phyloP scores from a whole-genome alignment of 2,888 invertebrate genomes.

The Habrosyne pyritoides region DNA sequence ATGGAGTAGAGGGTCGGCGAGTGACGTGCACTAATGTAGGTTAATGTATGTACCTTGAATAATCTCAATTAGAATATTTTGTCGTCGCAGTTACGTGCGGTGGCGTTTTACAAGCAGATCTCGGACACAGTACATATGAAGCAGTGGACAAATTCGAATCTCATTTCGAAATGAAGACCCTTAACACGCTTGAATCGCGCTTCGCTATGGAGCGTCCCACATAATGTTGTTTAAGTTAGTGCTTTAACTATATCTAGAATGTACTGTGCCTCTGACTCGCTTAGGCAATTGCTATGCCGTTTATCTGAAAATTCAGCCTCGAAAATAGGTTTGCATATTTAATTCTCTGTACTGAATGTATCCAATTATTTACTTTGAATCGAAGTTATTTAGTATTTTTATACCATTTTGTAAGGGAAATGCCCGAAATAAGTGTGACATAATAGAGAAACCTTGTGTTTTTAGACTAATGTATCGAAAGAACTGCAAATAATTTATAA shows the following conservation, averaged over 20 bases:
- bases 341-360: constrained; percentile 31
- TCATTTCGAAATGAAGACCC: not conserved
- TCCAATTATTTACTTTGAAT: constrained; percentile 42
- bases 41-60: constrained; percentile 66
- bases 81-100: not conserved
- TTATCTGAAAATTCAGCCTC: constrained; percentile 32
- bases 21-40: constrained; percentile 46
- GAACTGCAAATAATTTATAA: constrained; percentile 80
- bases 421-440: constrained; percentile 76
- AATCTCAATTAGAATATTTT: constrained; percentile 73
- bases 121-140: not conserved
- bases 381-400: constrained; percentile 54
- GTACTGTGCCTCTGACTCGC: not conserved
- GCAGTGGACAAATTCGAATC: not conserved
- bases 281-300: not conserved
- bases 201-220: not conserved
- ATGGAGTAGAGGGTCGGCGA: constrained; percentile 52
- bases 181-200: not conserved
- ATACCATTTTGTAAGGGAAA: constrained; percentile 60
- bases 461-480: constrained; percentile 72
- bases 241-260: not conserved
- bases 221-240: not conserved
- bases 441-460: constrained; percentile 66
- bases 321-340: constrained; percentile 37
- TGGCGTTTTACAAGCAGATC: not conserved